These are phyloP conservation scores for Poeciliopsis presidionis DNA, from an alignment of 2,797 vertebrate species.

Conservation along the genomic window DNA sequence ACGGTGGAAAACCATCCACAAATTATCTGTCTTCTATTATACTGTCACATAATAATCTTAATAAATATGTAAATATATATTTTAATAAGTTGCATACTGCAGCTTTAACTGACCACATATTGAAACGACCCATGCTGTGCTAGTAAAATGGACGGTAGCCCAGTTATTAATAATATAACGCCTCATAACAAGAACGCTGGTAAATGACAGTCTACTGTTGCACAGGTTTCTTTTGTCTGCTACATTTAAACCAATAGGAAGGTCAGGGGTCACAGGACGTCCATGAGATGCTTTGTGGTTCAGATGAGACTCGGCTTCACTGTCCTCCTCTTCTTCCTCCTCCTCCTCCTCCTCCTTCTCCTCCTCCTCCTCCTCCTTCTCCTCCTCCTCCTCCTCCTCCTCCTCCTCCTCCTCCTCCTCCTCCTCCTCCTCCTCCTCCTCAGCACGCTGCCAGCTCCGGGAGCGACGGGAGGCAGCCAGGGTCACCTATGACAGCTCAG, in stretches of 20 bases:
- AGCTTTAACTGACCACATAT: background rate
- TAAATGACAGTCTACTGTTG: background rate
- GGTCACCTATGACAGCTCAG: constrained; percentile 79
- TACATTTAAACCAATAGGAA: background rate
- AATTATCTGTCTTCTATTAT: too few relatives aligned
- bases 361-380: constrained; percentile 21
- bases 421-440: constrained; percentile 21
- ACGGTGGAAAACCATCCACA: background rate
- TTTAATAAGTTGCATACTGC: too few relatives aligned
- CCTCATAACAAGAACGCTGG: background rate
- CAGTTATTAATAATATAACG: constrained; percentile 4
- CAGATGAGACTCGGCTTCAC: too few relatives aligned
- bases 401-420: too few relatives aligned
- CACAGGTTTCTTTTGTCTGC: background rate
- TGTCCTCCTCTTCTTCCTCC: too few relatives aligned
- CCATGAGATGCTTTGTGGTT: constrained; percentile 4
- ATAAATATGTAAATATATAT: too few relatives aligned
- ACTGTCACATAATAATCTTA: too few relatives aligned
- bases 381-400: background rate
- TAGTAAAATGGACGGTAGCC: constrained; percentile 8
- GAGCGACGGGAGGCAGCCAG: constrained; percentile 62
- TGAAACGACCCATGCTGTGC: background rate
- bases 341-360: too few relatives aligned
- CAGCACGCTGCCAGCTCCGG: constrained; percentile 51
- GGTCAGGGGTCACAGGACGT: background rate